phyloP scores from a whole-genome alignment of 2,113 vertebrate species.

The Grallaria varia region DNA sequence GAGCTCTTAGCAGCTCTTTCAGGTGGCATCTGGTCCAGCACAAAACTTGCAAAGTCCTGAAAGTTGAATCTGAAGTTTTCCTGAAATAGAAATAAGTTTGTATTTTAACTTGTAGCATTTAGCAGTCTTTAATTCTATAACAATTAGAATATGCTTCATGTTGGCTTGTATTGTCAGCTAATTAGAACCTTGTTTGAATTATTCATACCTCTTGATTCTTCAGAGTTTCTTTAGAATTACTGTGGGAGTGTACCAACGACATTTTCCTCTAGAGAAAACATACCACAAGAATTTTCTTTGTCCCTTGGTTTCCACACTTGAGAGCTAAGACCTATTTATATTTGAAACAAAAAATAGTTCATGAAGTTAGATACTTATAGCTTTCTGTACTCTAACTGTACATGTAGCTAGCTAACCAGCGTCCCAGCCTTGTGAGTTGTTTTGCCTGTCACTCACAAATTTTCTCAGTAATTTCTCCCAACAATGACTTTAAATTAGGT shows the following conservation, averaged over 20 bases:
- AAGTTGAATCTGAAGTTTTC: neutral
- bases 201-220: conserved; percentile 27
- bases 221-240: neutral
- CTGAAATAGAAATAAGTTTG: neutral
- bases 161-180: neutral
- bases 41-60: neutral
- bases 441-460: neutral
- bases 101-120: neutral
- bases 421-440: neutral
- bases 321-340: neutral
- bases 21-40: neutral
- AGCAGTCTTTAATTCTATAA: neutral
- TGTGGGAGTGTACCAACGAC: neutral
- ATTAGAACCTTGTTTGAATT: neutral
- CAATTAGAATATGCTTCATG: neutral
- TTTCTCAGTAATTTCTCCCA: neutral
- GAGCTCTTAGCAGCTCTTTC: neutral
- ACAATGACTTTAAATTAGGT: neutral
- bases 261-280: neutral
- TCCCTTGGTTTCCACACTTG: neutral
- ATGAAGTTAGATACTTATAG: neutral
- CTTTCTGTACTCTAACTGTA: neutral
- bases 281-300: neutral
- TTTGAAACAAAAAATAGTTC: neutral
- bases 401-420: neutral